These are phyloP conservation scores for Dendrolimus pini DNA, from an alignment of 2,888 invertebrate genomes.

Conservation along the genomic window DNA sequence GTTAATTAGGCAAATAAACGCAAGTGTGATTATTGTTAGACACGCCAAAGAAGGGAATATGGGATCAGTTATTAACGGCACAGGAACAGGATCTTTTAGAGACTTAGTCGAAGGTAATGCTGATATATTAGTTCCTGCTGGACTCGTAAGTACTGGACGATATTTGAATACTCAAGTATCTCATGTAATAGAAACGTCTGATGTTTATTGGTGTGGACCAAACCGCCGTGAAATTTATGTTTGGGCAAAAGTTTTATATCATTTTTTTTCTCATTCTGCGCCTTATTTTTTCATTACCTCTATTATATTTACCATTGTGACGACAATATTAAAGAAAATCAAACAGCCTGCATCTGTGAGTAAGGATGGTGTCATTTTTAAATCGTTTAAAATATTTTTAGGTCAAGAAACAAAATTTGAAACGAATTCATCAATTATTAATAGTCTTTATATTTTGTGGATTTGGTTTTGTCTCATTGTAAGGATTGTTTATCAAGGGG, in stretches of 20 bases:
- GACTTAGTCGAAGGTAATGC: constrained; percentile 28
- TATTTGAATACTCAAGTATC: constrained; percentile 29
- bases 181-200: constrained; percentile 22
- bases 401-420: constrained; percentile 34
- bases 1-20: constrained; percentile 30
- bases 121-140: constrained; percentile 35
- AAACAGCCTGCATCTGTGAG: constrained; percentile 12
- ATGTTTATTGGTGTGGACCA: constrained; percentile 41
- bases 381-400: constrained; percentile 36
- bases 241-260: constrained; percentile 37
- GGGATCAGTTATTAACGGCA: constrained; percentile 26
- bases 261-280: constrained; percentile 30
- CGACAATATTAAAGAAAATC: constrained; percentile 18
- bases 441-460: constrained; percentile 39
- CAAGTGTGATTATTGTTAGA: constrained; percentile 25
- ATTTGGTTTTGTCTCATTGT: constrained; percentile 48
- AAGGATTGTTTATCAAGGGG: constrained; percentile 46
- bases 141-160: constrained; percentile 23
- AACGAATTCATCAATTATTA: constrained; percentile 30
- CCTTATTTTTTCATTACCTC: constrained; percentile 24
- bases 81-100: constrained; percentile 23
- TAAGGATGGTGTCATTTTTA: constrained; percentile 19
- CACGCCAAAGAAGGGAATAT: constrained; percentile 16
- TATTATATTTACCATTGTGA: constrained; percentile 19
- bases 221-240: constrained; percentile 29